A percentile compares a stretch with the other conserved stretches of the same genome.
Conservation (phyloP, 1,140 invertebrate species). For the Trachymyrmex septentrionalis region DNA sequence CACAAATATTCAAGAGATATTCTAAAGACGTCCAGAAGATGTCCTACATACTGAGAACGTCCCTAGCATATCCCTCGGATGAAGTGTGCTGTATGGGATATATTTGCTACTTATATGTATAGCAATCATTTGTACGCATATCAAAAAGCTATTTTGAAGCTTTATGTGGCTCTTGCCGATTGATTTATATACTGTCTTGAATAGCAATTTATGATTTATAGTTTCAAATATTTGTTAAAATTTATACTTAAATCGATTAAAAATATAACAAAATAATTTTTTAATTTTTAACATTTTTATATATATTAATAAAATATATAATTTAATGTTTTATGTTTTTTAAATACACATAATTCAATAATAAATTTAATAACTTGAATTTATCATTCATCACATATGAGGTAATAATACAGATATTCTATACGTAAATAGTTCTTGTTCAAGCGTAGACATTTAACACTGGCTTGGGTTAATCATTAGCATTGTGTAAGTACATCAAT, state of each 20-base stretch:
- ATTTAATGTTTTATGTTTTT: background rate
- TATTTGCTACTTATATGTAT: background rate
- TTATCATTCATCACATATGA: conserved; percentile 10
- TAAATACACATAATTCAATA: background rate
- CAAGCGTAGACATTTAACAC: conserved; percentile 32
- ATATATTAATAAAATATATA: background rate
- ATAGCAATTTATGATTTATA: conserved; percentile 5
- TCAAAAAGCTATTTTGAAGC: background rate
- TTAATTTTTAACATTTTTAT: background rate
- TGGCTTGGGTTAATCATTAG: conserved; percentile 69
- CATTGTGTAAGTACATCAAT: conserved; percentile 80
- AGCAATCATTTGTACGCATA: background rate
- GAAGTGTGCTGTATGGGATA: too few relatives aligned
- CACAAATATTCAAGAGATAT: too few relatives aligned
- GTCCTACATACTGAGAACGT: too few relatives aligned
- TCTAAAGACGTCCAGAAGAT: too few relatives aligned
- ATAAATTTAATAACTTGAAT: background rate
- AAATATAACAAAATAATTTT: background rate
- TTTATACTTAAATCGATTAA: background rate
- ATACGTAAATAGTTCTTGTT: background rate
- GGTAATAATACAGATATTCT: conserved; percentile 18
- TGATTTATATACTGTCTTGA: background rate
- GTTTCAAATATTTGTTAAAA: background rate
- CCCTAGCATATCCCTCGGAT: too few relatives aligned
- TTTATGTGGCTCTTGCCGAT: background rate